A percentile compares a stretch with the other conserved stretches of the same genome.
These are phyloP conservation scores for Eupithecia subumbrata DNA, from an alignment of 2,888 invertebrate species.

Conservation along the genomic window DNA sequence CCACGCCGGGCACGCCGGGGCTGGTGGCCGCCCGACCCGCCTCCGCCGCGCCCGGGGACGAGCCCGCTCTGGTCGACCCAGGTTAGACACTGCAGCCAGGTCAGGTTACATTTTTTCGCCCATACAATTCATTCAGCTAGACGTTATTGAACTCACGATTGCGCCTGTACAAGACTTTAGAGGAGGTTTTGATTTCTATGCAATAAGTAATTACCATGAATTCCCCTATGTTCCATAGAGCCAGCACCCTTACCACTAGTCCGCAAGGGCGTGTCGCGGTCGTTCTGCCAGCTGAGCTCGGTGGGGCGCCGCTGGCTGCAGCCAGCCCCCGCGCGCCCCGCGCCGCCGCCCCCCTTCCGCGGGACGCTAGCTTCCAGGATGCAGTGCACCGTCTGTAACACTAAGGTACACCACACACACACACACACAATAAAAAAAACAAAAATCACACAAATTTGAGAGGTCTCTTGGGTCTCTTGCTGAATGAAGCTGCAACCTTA, in stretches of 20 bases:
- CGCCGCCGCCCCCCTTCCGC: conserved; percentile 73
- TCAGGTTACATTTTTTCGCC: not conserved
- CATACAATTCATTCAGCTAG: too few relatives aligned
- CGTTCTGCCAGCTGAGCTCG: conserved; percentile 79
- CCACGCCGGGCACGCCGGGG: conserved; percentile 59
- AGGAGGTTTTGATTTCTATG: not conserved
- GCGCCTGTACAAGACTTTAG: too few relatives aligned
- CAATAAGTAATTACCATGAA: not conserved
- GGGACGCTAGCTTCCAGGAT: conserved; percentile 75
- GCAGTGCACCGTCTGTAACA: conserved; percentile 75
- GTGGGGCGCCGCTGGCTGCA: conserved; percentile 72
- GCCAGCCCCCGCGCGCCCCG: conserved; percentile 65
- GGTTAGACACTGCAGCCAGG: conserved; percentile 48
- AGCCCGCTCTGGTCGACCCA: conserved; percentile 67
- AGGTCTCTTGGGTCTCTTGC: too few relatives aligned
- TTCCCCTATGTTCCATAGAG: conserved; percentile 44
- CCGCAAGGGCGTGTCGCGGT: conserved; percentile 75
- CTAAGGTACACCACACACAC: conserved; percentile 59
- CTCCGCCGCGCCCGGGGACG: conserved; percentile 70
- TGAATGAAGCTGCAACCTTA: too few relatives aligned
- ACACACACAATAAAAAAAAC: not conserved
- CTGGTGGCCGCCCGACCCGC: conserved; percentile 55
- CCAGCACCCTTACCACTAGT: conserved; percentile 63
- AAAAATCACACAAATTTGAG: too few relatives aligned
- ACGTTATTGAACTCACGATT: too few relatives aligned